Evolutionary conservation across 2,113 vertebrate genomes (phyloP).

Genomic region (Ceuthmochares aereus): DNA sequence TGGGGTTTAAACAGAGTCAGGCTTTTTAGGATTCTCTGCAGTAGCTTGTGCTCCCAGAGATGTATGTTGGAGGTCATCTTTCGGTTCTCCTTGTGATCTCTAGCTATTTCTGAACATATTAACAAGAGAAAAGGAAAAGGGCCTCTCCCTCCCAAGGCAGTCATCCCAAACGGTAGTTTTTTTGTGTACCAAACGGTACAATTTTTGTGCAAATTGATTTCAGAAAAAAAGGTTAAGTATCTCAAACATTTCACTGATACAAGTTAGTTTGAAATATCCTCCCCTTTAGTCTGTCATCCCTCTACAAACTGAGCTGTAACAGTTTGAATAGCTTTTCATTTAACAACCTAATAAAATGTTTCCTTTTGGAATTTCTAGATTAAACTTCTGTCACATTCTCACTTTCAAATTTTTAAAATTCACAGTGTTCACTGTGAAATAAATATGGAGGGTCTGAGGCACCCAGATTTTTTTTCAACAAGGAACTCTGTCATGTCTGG

Average conservation of each 20-base stretch:
- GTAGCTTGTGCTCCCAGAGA: background rate
- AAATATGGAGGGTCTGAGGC: background rate
- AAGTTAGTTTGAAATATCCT: background rate
- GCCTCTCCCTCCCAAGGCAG: background rate
- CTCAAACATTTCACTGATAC: background rate
- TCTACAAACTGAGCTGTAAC: background rate
- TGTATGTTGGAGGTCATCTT: background rate
- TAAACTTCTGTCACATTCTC: background rate
- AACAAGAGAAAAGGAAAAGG: background rate
- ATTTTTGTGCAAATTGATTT: background rate
- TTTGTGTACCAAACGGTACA: no score
- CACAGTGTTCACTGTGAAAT: background rate
- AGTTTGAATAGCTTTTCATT: background rate
- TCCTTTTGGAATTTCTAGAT: background rate
- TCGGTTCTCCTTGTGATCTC: background rate
- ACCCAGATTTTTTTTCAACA: background rate
- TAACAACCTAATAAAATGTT: background rate
- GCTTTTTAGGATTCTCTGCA: background rate
- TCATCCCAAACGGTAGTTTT: background rate
- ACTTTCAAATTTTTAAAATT: background rate
- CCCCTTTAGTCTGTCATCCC: background rate
- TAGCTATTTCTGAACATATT: background rate
- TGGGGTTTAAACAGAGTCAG: background rate
- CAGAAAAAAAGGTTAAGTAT: background rate
- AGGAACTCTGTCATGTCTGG: background rate